phyloP scores from a whole-genome alignment of 2,113 vertebrate genomes.

The Rhineura floridana region DNA sequence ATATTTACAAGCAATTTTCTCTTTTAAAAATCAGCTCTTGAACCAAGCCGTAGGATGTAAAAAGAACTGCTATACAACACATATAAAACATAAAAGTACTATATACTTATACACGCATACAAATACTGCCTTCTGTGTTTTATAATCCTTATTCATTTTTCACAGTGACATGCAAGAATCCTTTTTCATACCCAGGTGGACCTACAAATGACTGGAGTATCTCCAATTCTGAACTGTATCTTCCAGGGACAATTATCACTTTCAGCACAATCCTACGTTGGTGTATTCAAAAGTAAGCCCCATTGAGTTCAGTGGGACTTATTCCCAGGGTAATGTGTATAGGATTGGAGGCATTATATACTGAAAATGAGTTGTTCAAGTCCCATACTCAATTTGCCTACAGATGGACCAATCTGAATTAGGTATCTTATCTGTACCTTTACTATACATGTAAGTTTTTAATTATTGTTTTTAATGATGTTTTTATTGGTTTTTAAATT shows the following conservation, averaged over 20 bases:
- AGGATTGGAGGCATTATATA: neutral
- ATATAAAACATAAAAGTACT: neutral
- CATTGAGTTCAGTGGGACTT: neutral
- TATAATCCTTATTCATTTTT: neutral
- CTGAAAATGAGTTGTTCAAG: neutral
- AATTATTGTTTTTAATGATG: no score
- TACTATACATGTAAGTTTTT: neutral
- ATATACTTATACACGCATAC: neutral
- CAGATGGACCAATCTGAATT: neutral
- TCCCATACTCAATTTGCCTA: neutral
- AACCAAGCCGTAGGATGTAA: neutral
- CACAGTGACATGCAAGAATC: neutral
- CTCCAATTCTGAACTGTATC: neutral
- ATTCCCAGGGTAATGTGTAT: neutral
- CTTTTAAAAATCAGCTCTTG: neutral
- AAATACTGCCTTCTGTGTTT: neutral
- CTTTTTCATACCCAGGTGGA: neutral
- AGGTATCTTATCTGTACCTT: neutral
- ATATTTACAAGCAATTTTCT: neutral
- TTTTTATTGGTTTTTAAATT: no score
- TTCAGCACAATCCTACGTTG: neutral
- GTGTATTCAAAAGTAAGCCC: neutral
- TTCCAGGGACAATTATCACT: neutral
- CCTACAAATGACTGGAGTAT: neutral
- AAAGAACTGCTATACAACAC: neutral